Evolutionary conservation across 2,797 vertebrate species (phyloP).

Genomic region (Lagorchestes hirsutus): DNA sequence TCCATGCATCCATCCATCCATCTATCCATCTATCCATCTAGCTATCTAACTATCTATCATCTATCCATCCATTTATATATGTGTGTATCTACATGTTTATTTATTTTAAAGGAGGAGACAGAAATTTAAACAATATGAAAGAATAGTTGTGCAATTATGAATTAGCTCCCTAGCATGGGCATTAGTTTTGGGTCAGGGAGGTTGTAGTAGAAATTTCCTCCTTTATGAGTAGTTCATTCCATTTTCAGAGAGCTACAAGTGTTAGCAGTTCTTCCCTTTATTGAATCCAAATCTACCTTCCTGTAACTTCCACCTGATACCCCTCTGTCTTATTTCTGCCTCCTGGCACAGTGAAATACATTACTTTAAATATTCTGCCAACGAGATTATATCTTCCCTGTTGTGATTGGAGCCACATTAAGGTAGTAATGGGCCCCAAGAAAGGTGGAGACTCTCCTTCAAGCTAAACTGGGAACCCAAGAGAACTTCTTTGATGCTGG

Average conservation of each 20-base stretch:
- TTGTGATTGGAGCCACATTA: neutral
- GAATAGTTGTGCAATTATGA: neutral
- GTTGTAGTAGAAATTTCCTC: neutral
- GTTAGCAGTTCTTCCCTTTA: neutral
- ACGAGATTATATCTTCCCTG: neutral
- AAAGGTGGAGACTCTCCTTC: neutral
- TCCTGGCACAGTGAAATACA: neutral
- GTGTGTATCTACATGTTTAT: neutral
- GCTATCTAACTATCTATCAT: neutral
- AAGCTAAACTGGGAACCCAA: neutral
- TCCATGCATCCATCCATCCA: no score
- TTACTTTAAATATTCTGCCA: neutral
- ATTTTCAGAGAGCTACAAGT: neutral
- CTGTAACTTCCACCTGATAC: neutral
- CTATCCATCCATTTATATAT: no score
- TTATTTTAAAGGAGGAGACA: neutral
- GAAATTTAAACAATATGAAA: constrained; percentile 7
- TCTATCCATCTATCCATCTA: neutral
- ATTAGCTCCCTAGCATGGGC: neutral
- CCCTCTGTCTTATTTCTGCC: neutral
- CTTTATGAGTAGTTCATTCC: neutral
- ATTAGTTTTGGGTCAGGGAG: neutral
- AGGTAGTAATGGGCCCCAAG: neutral
- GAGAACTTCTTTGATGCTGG: neutral
- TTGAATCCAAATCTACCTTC: neutral